A percentile compares a stretch with the other conserved stretches of the same genome.
Conservation (phyloP, 1,140 invertebrate genomes). For the Apis florea region DNA sequence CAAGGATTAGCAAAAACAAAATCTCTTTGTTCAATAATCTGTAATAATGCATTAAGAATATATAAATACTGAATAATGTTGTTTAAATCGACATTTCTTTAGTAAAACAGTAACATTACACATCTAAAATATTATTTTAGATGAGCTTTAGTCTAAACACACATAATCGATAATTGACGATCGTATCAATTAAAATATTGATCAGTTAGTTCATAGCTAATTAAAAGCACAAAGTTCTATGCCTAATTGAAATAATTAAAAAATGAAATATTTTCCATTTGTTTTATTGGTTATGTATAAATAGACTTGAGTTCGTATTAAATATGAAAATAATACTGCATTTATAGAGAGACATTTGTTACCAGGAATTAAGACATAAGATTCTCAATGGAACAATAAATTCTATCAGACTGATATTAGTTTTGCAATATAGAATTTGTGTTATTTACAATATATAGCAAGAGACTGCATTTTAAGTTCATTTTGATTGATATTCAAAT, state of each 20-base stretch:
- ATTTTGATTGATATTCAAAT: slow-evolving; percentile 36
- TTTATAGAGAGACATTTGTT: slow-evolving; percentile 42
- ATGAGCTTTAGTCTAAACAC: not conserved
- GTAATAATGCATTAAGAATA: slow-evolving; percentile 5
- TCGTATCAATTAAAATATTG: not conserved
- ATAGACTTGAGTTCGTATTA: slow-evolving; percentile 13
- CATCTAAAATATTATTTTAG: slow-evolving; percentile 41
- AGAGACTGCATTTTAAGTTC: slow-evolving; percentile 47
- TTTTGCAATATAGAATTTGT: slow-evolving; percentile 35
- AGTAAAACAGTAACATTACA: slow-evolving; percentile 1
- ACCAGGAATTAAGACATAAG: slow-evolving; percentile 39
- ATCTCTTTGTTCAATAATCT: slow-evolving; percentile 26
- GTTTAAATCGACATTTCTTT: slow-evolving; percentile 14
- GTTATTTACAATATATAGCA: slow-evolving; percentile 33
- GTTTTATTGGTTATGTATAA: not conserved
- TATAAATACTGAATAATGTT: not conserved
- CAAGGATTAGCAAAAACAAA: slow-evolving; percentile 8
- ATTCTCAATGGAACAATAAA: slow-evolving; percentile 37
- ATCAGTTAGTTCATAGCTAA: not conserved
- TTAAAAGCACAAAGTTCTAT: not conserved
- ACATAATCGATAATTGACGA: not conserved
- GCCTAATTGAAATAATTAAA: not conserved
- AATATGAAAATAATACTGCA: slow-evolving; percentile 37
- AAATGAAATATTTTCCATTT: not conserved
- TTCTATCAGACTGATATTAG: slow-evolving; percentile 59